Evolutionary conservation across 2,888 invertebrate species (phyloP), one percentile per base, ranked within the genome.

Genomic region (Nephrotoma appendiculata): DNA sequence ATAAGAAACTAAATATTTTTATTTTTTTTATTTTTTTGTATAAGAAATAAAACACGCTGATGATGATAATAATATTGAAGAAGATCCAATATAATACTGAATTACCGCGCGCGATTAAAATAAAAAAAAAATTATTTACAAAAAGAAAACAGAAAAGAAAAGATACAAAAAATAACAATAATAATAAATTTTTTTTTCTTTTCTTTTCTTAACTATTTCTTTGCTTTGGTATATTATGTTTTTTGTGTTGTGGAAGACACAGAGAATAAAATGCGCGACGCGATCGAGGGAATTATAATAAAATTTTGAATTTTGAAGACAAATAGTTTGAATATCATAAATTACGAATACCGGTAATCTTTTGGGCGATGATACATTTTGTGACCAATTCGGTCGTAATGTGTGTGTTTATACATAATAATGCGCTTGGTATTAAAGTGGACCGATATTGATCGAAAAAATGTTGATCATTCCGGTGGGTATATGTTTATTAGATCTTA

Each of bases 61-160:
- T 84, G 41, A 84, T 84, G 43, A 84, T 84, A 84, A 84, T 84
- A 42, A 84, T 84, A 84, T 84, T 84, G 84, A 84, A 84, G 84
- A 84, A 84, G 84, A 84, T 84, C 84, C 84, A 84, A 84, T 84
- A 84, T 84, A 84, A 84, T 84, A 84, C 84, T 84, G 84, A 84
- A 84, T 84, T 84, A 84, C 84, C 84, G 84, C 84, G 42, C 84
- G 84, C 84, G 84, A 42, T 84, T 84, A 84, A 84, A 84, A 84
- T 84, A 84, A 84, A 84, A 43, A 84, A 84, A 52, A 52, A 52
- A 15, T 12, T 48, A 48, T 48, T 48, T 48, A 48, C 48, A 52
- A 52, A 71, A 71, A 71, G 71, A 71, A 71, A 71, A 71, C 71
- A 71, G 71, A 71, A 71, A 71, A 71, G 71, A 71, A 71, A 71